A percentile compares a stretch with the other conserved stretches of the same genome.
Conservation (phyloP, 2,888 invertebrate species). For the Chrysolina americana region DNA sequence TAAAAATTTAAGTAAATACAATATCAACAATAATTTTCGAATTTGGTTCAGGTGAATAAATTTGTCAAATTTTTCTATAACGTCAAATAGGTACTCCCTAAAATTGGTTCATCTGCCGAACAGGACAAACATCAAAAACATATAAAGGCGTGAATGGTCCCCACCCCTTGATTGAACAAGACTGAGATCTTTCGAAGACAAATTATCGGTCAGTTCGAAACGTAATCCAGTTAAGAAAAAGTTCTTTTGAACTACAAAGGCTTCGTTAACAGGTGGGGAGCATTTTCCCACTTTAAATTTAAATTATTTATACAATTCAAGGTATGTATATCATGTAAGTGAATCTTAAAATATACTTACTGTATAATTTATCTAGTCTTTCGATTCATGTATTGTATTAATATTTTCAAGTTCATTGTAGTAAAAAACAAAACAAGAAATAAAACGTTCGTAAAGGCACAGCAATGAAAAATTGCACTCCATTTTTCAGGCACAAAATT, state of each 20-base stretch:
- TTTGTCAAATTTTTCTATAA: slow-evolving; percentile 24
- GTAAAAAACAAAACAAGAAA: slow-evolving; percentile 22
- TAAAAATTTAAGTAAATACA: slow-evolving; percentile 34
- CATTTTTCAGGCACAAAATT: slow-evolving; percentile 27
- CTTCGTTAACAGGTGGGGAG: not conserved
- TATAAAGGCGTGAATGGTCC: not conserved
- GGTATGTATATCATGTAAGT: slow-evolving; percentile 20
- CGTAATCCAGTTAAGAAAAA: too few relatives aligned
- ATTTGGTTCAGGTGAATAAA: slow-evolving; percentile 25
- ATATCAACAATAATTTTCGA: slow-evolving; percentile 32
- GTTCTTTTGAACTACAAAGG: not conserved
- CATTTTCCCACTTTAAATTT: not conserved
- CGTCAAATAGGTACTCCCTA: slow-evolving; percentile 17
- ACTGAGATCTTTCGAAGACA: not conserved
- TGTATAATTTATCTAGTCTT: slow-evolving; percentile 16
- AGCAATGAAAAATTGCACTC: slow-evolving; percentile 32
- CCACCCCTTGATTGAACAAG: not conserved
- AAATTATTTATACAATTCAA: not conserved
- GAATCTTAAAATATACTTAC: slow-evolving; percentile 30
- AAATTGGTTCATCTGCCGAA: slow-evolving; percentile 16
- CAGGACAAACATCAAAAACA: not conserved
- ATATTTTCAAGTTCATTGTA: slow-evolving; percentile 14
- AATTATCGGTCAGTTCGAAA: too few relatives aligned
- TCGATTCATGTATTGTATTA: slow-evolving; percentile 25
- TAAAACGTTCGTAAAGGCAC: slow-evolving; percentile 35